Percentiles rank a stretch among this genome's conserved stretches.
These are phyloP conservation scores for Paracentrotus lividus DNA, from an alignment of 53 echinoderm and acorn worm species.

Conservation along the genomic window DNA sequence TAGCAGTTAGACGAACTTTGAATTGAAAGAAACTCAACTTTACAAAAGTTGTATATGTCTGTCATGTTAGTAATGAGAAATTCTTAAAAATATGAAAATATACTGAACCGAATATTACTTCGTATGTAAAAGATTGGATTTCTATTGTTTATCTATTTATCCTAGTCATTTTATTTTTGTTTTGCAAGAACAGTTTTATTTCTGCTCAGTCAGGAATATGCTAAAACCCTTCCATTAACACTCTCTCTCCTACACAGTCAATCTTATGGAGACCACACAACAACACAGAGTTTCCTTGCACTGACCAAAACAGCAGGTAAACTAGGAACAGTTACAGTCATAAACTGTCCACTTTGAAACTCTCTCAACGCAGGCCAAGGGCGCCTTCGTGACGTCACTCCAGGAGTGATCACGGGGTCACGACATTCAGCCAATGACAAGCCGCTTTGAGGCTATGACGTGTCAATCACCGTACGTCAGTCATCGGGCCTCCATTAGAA, in stretches of 20 bases:
- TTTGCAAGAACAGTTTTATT: too few species aligned
- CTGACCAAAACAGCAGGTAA: not conserved
- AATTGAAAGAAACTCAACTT: too few species aligned
- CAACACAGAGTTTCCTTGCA: not conserved
- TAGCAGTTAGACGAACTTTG: too few species aligned
- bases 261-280: not conserved
- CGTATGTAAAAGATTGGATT: too few species aligned
- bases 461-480: constrained; percentile 64
- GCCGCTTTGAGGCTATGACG: constrained; percentile 44
- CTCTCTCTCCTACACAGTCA: too few species aligned
- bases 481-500: constrained; percentile 70
- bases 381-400: constrained; percentile 61
- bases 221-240: not conserved
- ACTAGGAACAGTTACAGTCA: constrained; percentile 29
- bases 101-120: too few species aligned
- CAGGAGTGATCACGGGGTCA: constrained; percentile 64
- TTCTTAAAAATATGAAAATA: too few species aligned
- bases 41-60: too few species aligned
- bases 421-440: constrained; percentile 67
- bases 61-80: too few species aligned
- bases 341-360: constrained; percentile 57
- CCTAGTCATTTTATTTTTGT: too few species aligned
- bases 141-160: too few species aligned
- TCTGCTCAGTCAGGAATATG: not conserved
- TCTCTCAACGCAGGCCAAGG: constrained; percentile 63